These are phyloP conservation scores for Phenacoccus solenopsis DNA, from an alignment of 1,140 invertebrate genomes.

Conservation along the genomic window DNA sequence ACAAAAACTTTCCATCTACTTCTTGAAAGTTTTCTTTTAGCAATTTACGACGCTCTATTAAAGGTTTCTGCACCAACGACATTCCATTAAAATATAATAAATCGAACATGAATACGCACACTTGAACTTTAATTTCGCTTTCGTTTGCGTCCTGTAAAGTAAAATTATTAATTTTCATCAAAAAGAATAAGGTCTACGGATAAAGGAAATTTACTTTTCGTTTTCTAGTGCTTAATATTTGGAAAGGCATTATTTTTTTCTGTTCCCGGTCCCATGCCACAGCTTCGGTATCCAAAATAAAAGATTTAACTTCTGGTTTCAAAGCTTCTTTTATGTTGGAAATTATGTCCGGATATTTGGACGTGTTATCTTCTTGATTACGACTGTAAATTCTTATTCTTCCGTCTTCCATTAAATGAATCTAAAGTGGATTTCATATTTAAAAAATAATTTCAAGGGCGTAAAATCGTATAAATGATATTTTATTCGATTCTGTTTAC, in stretches of 20 bases:
- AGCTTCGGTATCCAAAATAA: conserved; percentile 91
- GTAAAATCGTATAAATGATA: conserved; percentile 11
- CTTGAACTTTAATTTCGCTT: conserved; percentile 87
- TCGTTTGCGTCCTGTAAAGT: conserved; percentile 64
- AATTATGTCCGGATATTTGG: conserved; percentile 95
- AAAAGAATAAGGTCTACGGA: conserved; percentile 4
- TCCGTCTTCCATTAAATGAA: conserved; percentile 57
- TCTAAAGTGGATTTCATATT: conserved; percentile 37
- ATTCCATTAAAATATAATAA: conserved; percentile 87
- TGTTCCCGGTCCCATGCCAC: conserved; percentile 90
- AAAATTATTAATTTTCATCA: background rate
- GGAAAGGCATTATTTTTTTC: conserved; percentile 91
- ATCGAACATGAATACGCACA: conserved; percentile 97
- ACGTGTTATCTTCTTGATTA: conserved; percentile 97
- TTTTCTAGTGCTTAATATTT: conserved; percentile 90
- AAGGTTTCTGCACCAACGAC: conserved; percentile 66
- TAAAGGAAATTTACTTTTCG: conserved; percentile 54
- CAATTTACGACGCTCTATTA: conserved; percentile 60
- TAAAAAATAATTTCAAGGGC: background rate
- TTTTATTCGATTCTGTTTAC: conserved; percentile 35
- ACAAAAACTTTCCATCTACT: conserved; percentile 72
- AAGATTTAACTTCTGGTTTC: conserved; percentile 54
- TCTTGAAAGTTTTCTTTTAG: conserved; percentile 63
- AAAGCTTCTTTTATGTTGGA: conserved; percentile 49
- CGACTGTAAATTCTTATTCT: conserved; percentile 78